Evolutionary conservation across 2,888 invertebrate species (phyloP).

Genomic region (Aethes cnicana): DNA sequence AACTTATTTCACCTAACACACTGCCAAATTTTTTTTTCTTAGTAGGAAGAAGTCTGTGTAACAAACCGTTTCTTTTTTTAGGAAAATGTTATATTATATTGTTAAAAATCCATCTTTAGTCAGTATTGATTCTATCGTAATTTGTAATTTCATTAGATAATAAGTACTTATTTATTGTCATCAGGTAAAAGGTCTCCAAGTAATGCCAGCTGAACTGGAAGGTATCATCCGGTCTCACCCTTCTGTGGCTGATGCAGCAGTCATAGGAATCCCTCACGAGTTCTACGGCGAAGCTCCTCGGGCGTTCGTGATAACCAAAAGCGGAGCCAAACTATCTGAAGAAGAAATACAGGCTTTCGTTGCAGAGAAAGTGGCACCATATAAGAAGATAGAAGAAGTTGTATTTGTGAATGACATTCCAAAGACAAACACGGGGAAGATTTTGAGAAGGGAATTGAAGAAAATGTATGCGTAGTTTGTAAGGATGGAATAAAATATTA

Average conservation of each 20-base stretch:
- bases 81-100: too few species aligned
- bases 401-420: slow-evolving; percentile 87
- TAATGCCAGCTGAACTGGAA: slow-evolving; percentile 95
- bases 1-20: too few species aligned
- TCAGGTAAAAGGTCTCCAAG: slow-evolving; percentile 88
- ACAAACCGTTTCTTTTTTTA: too few species aligned
- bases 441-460: slow-evolving; percentile 86
- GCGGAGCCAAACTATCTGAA: slow-evolving; percentile 66
- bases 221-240: slow-evolving; percentile 88
- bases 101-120: too few species aligned
- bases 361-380: slow-evolving; percentile 87
- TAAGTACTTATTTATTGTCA: slow-evolving; percentile 1
- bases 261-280: slow-evolving; percentile 89
- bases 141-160: too few species aligned
- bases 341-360: slow-evolving; percentile 80
- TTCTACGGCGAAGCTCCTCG: slow-evolving; percentile 89
- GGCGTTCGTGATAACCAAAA: slow-evolving; percentile 87
- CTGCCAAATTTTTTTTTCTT: too few species aligned
- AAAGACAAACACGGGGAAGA: slow-evolving; percentile 90
- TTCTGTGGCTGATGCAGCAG: slow-evolving; percentile 90
- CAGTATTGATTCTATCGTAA: too few species aligned
- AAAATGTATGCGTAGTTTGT: slow-evolving; percentile 61
- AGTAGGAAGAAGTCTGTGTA: too few species aligned
- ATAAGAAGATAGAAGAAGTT: slow-evolving; percentile 88
- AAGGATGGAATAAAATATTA: slow-evolving; percentile 8